A percentile compares a stretch with the other conserved stretches of the same genome.
phyloP scores from a whole-genome alignment of 2,113 vertebrate genomes.

The Porphyrio hochstetteri region DNA sequence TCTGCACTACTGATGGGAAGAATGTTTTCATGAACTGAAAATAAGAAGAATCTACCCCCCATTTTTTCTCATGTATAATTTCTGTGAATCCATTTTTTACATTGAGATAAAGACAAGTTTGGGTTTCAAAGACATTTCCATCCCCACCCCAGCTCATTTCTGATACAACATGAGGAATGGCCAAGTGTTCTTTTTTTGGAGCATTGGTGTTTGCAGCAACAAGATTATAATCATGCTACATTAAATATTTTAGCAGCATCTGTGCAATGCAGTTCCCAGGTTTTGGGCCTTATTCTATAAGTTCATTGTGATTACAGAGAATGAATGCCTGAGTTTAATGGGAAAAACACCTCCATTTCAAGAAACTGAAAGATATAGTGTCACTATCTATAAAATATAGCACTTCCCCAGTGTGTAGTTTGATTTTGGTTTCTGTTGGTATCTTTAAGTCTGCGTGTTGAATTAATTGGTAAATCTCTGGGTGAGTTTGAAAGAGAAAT shows the following conservation, averaged over 20 bases:
- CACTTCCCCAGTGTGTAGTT: background rate
- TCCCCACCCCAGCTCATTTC: background rate
- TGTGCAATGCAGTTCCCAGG: slow-evolving; percentile 6
- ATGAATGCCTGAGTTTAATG: background rate
- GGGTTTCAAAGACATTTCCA: background rate
- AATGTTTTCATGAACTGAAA: slow-evolving; percentile 1
- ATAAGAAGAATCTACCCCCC: background rate
- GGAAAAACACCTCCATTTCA: background rate
- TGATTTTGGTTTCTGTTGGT: background rate
- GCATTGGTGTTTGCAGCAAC: slow-evolving; percentile 1
- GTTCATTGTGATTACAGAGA: background rate
- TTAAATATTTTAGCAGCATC: slow-evolving; percentile 59
- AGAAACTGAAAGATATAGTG: background rate
- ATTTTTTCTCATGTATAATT: slow-evolving; percentile 8
- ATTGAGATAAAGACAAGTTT: slow-evolving; percentile 2
- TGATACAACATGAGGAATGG: background rate
- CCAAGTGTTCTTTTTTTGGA: background rate
- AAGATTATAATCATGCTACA: slow-evolving; percentile 26
- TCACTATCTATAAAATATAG: background rate
- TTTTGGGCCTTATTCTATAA: background rate
- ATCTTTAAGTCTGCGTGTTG: background rate
- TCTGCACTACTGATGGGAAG: background rate
- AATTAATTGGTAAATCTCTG: background rate
- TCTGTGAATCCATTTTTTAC: slow-evolving; percentile 17
- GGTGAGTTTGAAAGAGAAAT: background rate